phyloP scores from a whole-genome alignment of 1,140 invertebrate species.

The Brachionus plicatilis region DNA sequence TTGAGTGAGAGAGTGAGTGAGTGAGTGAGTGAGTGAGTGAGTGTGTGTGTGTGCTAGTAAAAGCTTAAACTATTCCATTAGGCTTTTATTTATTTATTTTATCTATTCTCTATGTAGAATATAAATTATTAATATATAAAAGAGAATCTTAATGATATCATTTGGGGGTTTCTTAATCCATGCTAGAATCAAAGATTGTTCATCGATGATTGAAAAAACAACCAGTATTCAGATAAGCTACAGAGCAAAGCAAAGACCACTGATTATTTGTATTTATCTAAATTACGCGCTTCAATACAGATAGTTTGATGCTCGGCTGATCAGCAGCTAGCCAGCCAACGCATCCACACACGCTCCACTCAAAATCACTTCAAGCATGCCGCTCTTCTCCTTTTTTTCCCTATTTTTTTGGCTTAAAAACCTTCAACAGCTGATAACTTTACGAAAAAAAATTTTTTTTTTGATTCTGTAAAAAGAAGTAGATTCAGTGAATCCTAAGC shows the following conservation, averaged over 20 bases:
- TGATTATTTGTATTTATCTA: background rate
- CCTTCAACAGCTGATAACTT: no score
- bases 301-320: background rate
- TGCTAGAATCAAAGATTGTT: background rate
- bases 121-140: conserved; percentile 19
- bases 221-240: background rate
- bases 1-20: no score
- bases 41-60: background rate
- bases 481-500: no score
- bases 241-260: background rate
- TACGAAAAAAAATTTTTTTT: no score
- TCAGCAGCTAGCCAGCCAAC: background rate
- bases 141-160: conserved; percentile 26
- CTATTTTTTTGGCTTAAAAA: no score
- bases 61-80: conserved; percentile 33
- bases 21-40: no score
- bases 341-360: background rate
- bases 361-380: background rate
- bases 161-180: conserved; percentile 17
- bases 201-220: conserved; percentile 36
- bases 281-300: background rate
- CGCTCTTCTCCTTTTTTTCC: background rate
- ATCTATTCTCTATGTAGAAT: conserved; percentile 17
- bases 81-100: conserved; percentile 31
- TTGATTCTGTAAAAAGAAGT: no score